A percentile compares a stretch with the other conserved stretches of the same genome.
These are phyloP conservation scores for Vimba vimba DNA, from an alignment of 2,113 vertebrate species.

Conservation along the genomic window DNA sequence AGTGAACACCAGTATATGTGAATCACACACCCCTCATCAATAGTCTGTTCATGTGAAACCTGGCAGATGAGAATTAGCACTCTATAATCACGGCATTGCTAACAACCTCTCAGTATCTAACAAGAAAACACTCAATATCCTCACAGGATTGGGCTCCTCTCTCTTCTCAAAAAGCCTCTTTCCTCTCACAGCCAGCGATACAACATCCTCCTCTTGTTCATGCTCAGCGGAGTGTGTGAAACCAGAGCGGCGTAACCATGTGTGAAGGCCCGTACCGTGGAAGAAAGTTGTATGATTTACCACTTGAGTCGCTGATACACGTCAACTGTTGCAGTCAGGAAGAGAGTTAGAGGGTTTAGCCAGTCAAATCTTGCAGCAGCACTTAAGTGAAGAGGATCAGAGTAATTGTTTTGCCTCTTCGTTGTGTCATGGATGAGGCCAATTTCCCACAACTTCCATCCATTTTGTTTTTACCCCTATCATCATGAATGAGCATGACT, in stretches of 20 bases:
- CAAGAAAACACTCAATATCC: conserved; percentile 14
- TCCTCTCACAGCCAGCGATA: neutral
- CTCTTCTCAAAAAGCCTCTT: neutral
- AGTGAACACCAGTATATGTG: neutral
- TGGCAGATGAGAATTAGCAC: conserved; percentile 26
- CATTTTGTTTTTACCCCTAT: neutral
- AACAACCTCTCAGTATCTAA: conserved; percentile 2
- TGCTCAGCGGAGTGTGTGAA: conserved; percentile 6
- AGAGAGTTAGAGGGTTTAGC: neutral
- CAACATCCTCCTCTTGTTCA: conserved; percentile 1
- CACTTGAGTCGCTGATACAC: conserved; percentile 2
- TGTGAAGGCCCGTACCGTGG: neutral
- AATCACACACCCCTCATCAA: conserved; percentile 1
- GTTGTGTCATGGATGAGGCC: conserved; percentile 8
- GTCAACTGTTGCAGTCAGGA: conserved; percentile 24
- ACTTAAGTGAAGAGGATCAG: neutral
- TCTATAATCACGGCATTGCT: neutral
- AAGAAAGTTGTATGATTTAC: conserved; percentile 13
- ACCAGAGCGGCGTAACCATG: neutral
- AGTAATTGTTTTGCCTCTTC: neutral
- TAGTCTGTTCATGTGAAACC: conserved; percentile 1
- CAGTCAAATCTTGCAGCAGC: conserved; percentile 10
- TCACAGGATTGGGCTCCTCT: neutral
- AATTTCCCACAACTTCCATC: neutral
- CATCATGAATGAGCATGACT: conserved; percentile 4